Conservation (phyloP, 2,888 invertebrate species). For the Heteromurus nitidus region DNA sequence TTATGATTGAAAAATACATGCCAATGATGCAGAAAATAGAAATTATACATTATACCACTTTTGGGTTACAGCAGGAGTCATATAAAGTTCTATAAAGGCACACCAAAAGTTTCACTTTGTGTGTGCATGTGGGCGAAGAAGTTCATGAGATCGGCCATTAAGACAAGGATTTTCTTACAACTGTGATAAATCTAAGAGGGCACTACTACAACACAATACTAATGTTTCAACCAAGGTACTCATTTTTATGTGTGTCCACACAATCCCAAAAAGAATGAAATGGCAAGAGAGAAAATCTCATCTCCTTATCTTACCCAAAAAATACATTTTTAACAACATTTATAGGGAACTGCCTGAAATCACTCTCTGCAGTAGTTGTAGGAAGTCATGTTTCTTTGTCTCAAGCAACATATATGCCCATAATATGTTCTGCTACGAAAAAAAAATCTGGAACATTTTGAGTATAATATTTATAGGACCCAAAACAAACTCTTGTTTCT, state of each 20-base stretch:
- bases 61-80: too few species aligned
- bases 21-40: not conserved
- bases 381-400: conserved; percentile 19
- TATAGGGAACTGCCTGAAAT: conserved; percentile 3
- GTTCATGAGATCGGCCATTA: not conserved
- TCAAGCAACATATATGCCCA: conserved; percentile 38
- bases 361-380: not conserved
- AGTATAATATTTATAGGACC: conserved; percentile 17
- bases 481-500: not conserved
- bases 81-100: too few species aligned
- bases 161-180: not conserved
- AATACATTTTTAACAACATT: not conserved
- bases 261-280: not conserved
- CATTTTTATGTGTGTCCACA: not conserved
- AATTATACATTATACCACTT: too few species aligned
- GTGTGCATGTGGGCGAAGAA: not conserved
- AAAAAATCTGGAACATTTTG: conserved; percentile 35
- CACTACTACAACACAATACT: not conserved
- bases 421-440: conserved; percentile 23
- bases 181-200: not conserved
- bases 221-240: conserved; percentile 5
- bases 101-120: too few species aligned
- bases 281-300: conserved; percentile 1
- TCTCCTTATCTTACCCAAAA: conserved; percentile 36
- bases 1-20: too few species aligned